phyloP scores from a whole-genome alignment of 2,888 invertebrate genomes.

The Agrilus cyanescens region DNA sequence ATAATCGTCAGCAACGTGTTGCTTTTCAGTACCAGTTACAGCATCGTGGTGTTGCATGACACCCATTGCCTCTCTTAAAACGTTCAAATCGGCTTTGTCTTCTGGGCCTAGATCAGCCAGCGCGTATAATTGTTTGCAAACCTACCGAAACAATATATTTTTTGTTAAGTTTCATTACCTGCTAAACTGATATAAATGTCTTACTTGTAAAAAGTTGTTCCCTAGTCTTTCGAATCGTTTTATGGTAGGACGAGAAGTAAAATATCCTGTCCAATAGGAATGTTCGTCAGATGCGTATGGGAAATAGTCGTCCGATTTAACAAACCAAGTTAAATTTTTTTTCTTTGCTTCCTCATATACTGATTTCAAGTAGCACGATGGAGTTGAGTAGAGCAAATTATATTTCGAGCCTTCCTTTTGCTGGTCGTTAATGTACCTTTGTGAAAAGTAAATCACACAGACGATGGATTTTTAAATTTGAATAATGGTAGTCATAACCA shows the following conservation, averaged over 20 bases:
- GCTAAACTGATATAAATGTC: background rate
- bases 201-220: slow-evolving; percentile 44
- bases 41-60: slow-evolving; percentile 87
- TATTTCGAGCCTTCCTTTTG: slow-evolving; percentile 32
- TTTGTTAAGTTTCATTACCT: background rate
- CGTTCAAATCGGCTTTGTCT: slow-evolving; percentile 34
- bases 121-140: slow-evolving; percentile 57
- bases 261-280: slow-evolving; percentile 66
- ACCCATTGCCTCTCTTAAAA: slow-evolving; percentile 60
- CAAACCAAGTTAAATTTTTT: slow-evolving; percentile 24
- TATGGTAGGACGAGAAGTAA: slow-evolving; percentile 44
- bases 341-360: slow-evolving; percentile 37
- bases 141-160: slow-evolving; percentile 31
- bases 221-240: slow-evolving; percentile 41
- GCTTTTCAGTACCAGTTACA: slow-evolving; percentile 74
- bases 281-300: slow-evolving; percentile 53
- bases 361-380: slow-evolving; percentile 67
- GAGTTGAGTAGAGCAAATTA: slow-evolving; percentile 72
- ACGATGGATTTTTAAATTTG: background rate
- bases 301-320: slow-evolving; percentile 49
- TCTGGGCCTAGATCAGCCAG: slow-evolving; percentile 38
- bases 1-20: slow-evolving; percentile 80
- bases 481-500: background rate
- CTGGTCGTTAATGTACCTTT: background rate
- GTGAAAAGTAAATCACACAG: background rate